These are phyloP conservation scores for Pseudocheirus occidentalis DNA, from an alignment of 2,797 vertebrate genomes.

Conservation along the genomic window DNA sequence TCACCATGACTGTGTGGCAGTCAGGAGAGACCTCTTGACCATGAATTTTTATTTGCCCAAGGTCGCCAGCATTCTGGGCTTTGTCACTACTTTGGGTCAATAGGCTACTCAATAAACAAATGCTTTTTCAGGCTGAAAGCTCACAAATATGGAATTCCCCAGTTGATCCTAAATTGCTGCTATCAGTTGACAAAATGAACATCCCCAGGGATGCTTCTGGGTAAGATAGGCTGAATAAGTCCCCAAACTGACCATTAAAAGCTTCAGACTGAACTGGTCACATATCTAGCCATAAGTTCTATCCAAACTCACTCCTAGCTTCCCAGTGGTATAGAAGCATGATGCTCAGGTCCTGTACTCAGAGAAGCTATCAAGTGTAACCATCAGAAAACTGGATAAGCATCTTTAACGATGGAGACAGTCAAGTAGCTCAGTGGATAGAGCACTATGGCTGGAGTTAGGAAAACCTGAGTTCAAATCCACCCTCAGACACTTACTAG, in stretches of 20 bases:
- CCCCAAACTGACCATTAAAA: background rate
- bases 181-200: too few species aligned
- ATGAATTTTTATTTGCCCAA: slow-evolving; percentile 83
- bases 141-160: slow-evolving; percentile 74
- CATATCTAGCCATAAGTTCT: background rate
- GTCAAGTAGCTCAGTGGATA: background rate
- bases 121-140: slow-evolving; percentile 81
- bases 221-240: background rate
- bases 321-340: background rate
- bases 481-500: background rate
- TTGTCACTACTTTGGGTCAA: slow-evolving; percentile 77
- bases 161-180: background rate
- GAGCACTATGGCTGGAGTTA: background rate
- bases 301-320: background rate
- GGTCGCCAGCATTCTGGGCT: slow-evolving; percentile 75
- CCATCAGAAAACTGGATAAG: background rate
- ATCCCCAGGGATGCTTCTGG: too few species aligned
- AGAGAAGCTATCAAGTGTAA: slow-evolving; percentile 15
- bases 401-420: background rate
- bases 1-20: slow-evolving; percentile 81
- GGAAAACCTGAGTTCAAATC: background rate
- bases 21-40: slow-evolving; percentile 81
- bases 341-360: background rate
- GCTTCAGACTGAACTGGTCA: background rate
- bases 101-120: slow-evolving; percentile 80